Conservation (phyloP, 2,888 invertebrate species). For the Anthophora plumipes region DNA sequence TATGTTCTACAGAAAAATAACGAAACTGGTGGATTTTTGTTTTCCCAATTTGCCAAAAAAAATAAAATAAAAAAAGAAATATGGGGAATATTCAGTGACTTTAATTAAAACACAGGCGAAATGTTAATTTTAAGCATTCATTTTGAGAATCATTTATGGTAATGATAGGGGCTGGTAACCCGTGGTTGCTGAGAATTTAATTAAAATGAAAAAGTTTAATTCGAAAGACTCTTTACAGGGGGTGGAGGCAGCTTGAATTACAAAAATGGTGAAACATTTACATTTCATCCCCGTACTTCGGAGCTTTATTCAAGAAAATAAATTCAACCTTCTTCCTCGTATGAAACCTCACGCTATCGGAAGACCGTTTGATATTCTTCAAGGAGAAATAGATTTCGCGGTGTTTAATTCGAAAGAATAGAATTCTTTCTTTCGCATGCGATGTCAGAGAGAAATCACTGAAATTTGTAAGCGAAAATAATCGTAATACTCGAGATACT, state of each 20-base stretch:
- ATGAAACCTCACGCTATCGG: too few species aligned
- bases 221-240: neutral
- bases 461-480: too few species aligned
- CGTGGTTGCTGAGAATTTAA: neutral
- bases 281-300: conserved; percentile 1
- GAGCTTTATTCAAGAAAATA: neutral
- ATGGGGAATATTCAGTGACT: neutral
- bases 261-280: neutral
- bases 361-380: too few species aligned
- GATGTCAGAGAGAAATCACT: too few species aligned
- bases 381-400: too few species aligned
- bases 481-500: too few species aligned
- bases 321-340: neutral
- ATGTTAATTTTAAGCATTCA: neutral
- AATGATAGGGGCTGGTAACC: neutral
- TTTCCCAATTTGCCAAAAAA: neutral
- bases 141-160: neutral
- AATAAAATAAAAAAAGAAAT: too few species aligned
- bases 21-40: neutral
- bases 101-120: neutral
- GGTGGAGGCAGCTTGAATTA: conserved; percentile 1
- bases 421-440: too few species aligned
- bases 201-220: conserved; percentile 18
- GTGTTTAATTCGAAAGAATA: too few species aligned
- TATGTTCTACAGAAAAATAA: neutral